These are phyloP conservation scores for Gila orcuttii DNA, from an alignment of 2,113 vertebrate species.

Conservation along the genomic window DNA sequence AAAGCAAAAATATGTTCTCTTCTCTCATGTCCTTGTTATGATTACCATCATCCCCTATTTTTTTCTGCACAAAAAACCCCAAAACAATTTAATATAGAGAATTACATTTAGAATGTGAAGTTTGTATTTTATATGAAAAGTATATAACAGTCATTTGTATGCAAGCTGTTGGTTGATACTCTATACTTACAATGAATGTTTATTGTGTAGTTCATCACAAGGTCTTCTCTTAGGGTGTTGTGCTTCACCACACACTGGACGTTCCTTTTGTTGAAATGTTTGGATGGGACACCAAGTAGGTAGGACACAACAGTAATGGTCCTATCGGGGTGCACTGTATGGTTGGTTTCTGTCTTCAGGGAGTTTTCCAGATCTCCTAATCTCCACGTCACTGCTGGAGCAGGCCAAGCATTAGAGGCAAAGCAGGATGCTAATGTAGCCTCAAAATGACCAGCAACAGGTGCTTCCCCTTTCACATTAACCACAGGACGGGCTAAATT, in stretches of 20 bases:
- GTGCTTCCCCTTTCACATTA: not conserved
- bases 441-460: conserved; percentile 30
- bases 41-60: not conserved
- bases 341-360: not conserved
- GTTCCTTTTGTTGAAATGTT: conserved; percentile 29
- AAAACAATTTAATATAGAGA: not conserved
- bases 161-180: not conserved
- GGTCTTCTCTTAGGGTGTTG: not conserved
- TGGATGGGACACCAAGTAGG: conserved; percentile 56
- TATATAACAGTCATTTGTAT: not conserved
- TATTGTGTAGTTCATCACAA: conserved; percentile 39
- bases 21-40: not conserved
- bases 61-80: no score
- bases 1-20: not conserved
- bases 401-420: conserved; percentile 59
- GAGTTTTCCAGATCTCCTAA: not conserved
- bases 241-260: conserved; percentile 61
- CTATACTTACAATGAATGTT: conserved; percentile 63
- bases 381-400: conserved; percentile 57
- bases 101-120: not conserved
- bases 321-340: conserved; percentile 33
- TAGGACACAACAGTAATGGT: conserved; percentile 56
- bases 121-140: not conserved
- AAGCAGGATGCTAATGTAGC: conserved; percentile 57
- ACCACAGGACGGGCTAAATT: conserved; percentile 58